These are phyloP conservation scores for Drosophila orosa DNA, from an alignment of 1,140 invertebrate genomes.

Conservation along the genomic window DNA sequence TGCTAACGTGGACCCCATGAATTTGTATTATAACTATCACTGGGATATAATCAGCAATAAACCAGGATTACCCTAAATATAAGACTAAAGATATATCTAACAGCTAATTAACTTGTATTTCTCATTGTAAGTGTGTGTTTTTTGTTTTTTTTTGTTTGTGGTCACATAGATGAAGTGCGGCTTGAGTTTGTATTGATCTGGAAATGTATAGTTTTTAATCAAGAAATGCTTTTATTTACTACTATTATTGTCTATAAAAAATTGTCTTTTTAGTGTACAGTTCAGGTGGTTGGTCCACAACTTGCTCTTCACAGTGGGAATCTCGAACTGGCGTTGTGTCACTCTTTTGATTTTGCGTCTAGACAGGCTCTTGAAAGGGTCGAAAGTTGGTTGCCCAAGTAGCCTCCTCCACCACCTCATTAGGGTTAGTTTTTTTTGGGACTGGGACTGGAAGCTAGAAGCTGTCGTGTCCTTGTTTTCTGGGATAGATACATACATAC, in stretches of 20 bases:
- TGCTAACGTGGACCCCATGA: background rate
- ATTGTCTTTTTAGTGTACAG: background rate
- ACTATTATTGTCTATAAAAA: background rate
- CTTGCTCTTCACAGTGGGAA: constrained; percentile 4
- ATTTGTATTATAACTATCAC: background rate
- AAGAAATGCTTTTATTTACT: background rate
- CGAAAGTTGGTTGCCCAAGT: constrained; percentile 33
- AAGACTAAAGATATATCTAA: background rate
- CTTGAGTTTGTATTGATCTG: constrained; percentile 13
- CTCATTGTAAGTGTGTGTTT: background rate
- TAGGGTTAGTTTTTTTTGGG: constrained; percentile 11
- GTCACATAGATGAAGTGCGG: constrained; percentile 14
- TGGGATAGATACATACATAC: background rate
- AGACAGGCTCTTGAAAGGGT: constrained; percentile 40
- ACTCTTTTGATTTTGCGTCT: constrained; percentile 22
- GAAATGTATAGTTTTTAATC: constrained; percentile 4
- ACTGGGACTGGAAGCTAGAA: background rate
- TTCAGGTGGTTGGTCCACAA: constrained; percentile 3
- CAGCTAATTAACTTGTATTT: constrained; percentile 11
- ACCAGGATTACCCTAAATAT: constrained; percentile 2
- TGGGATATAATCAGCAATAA: background rate
- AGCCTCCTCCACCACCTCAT: background rate
- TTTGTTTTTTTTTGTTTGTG: background rate
- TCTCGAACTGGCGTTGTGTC: constrained; percentile 14
- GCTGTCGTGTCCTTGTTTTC: constrained; percentile 8